A percentile compares a stretch with the other conserved stretches of the same genome.
Conservation (phyloP, 2,888 invertebrate species). For the Cephus pygmeus region DNA sequence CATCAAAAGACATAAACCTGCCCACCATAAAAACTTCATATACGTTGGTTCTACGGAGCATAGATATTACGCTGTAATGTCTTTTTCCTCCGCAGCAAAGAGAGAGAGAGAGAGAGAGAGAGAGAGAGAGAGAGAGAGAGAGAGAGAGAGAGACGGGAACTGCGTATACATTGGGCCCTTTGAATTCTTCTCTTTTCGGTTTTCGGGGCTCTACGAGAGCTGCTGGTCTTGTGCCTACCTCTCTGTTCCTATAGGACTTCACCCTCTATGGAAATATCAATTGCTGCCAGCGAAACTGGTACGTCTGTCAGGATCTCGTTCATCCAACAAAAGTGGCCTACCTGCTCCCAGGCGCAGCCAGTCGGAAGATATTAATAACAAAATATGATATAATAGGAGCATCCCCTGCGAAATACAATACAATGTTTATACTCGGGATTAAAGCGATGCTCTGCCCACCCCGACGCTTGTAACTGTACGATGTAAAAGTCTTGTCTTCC, state of each 20-base stretch:
- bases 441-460: slow-evolving; percentile 52
- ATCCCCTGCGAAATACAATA: slow-evolving; percentile 62
- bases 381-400: slow-evolving; percentile 65
- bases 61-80: slow-evolving; percentile 26
- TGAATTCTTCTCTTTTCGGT: neutral
- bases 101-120: neutral
- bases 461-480: slow-evolving; percentile 12
- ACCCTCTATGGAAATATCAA: slow-evolving; percentile 1
- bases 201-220: neutral
- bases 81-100: neutral
- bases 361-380: slow-evolving; percentile 67
- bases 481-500: slow-evolving; percentile 16
- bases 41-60: slow-evolving; percentile 37
- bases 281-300: neutral
- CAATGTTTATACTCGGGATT: slow-evolving; percentile 64
- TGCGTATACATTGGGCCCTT: neutral
- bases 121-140: too few species aligned
- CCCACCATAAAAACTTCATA: slow-evolving; percentile 47
- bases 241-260: neutral
- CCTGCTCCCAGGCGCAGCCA: slow-evolving; percentile 57
- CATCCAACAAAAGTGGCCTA: slow-evolving; percentile 56
- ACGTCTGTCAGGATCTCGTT: slow-evolving; percentile 32
- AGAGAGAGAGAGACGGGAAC: neutral
- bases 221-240: neutral
- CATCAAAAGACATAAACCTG: slow-evolving; percentile 54